Percentiles rank a stretch among this genome's conserved stretches.
Conservation (phyloP, 1,140 invertebrate species). For the Brachionus rubens region DNA sequence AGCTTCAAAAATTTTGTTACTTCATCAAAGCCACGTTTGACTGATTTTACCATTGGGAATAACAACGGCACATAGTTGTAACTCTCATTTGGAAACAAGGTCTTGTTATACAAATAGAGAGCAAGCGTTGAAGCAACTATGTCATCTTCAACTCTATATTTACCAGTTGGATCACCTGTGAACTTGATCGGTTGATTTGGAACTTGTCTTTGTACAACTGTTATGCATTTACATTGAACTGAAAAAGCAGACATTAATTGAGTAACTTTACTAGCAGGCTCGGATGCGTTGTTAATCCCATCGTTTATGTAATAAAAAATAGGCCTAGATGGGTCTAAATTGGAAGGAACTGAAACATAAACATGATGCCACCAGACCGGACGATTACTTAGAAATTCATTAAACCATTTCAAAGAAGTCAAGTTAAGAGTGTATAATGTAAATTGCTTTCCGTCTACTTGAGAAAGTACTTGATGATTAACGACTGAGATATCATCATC, state of each 20-base stretch:
- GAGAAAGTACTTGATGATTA: conserved; percentile 45
- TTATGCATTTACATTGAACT: conserved; percentile 49
- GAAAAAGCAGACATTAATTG: conserved; percentile 50
- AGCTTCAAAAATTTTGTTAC: conserved; percentile 49
- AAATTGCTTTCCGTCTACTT: conserved; percentile 48
- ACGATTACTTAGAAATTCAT: conserved; percentile 47
- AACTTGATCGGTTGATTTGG: conserved; percentile 53
- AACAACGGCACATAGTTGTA: conserved; percentile 33
- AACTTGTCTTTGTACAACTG: conserved; percentile 52
- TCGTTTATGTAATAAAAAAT: conserved; percentile 52
- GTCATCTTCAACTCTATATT: conserved; percentile 50
- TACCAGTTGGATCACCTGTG: conserved; percentile 51
- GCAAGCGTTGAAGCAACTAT: conserved; percentile 54
- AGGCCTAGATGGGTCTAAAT: conserved; percentile 47
- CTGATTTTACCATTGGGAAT: conserved; percentile 51
- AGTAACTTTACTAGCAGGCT: conserved; percentile 50
- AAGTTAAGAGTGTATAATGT: conserved; percentile 49
- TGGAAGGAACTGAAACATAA: conserved; percentile 51
- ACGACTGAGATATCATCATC: conserved; percentile 4
- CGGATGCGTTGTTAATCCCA: conserved; percentile 48
- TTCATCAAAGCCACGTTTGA: conserved; percentile 52
- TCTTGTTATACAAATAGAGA: conserved; percentile 48
- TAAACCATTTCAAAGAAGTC: conserved; percentile 53
- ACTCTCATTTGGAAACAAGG: not conserved
- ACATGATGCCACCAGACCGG: conserved; percentile 55